A percentile compares a stretch with the other conserved stretches of the same genome.
Evolutionary conservation across 2,797 vertebrate species (phyloP).

Genomic region (Dermochelys coriacea): DNA sequence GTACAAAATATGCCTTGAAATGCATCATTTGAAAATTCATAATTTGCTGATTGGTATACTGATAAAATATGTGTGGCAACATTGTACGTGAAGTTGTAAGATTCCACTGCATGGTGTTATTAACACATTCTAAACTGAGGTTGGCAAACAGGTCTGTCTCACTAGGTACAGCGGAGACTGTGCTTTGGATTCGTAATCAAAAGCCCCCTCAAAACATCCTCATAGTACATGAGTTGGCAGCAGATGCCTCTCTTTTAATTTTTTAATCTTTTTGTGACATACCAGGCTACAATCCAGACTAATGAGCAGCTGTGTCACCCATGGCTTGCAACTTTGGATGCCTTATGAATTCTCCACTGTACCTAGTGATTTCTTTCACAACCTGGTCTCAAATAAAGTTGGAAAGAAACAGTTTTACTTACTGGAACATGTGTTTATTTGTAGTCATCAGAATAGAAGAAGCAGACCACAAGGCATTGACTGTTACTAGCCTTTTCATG

Average conservation of each 20-base stretch:
- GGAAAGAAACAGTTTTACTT: background rate
- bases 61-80: background rate
- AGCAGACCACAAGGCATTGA: background rate
- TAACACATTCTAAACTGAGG: background rate
- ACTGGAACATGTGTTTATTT: conserved; percentile 17
- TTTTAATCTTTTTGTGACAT: too few relatives aligned
- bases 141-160: background rate
- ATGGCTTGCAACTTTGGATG: too few relatives aligned
- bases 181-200: too few relatives aligned
- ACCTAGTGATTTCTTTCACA: conserved; percentile 29
- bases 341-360: background rate
- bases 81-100: background rate
- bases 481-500: conserved; percentile 24
- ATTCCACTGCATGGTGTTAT: background rate
- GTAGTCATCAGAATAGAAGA: background rate
- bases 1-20: background rate
- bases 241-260: too few relatives aligned
- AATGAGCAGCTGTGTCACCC: too few relatives aligned
- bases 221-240: too few relatives aligned
- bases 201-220: too few relatives aligned
- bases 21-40: background rate
- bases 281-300: too few relatives aligned
- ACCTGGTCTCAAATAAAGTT: background rate
- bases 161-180: too few relatives aligned
- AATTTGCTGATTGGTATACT: background rate